Conservation (phyloP, 2,797 vertebrate genomes). For the Sebastes minor region DNA sequence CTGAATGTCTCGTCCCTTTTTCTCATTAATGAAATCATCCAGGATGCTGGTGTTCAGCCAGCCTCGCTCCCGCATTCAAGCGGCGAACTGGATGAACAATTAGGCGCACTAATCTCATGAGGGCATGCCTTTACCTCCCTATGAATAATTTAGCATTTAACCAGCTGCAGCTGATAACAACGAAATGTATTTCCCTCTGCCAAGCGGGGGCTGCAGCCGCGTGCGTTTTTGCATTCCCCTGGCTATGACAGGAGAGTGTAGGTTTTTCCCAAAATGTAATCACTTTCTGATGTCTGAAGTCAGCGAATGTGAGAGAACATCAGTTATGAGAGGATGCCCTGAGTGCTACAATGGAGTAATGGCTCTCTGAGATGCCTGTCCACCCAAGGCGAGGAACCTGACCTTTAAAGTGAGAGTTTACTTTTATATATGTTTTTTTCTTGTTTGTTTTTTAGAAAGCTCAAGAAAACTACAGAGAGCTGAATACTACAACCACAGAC, state of each 20-base stretch:
- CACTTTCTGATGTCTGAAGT: constrained; percentile 50
- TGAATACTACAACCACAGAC: constrained; percentile 3
- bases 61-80: constrained; percentile 34
- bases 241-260: constrained; percentile 16
- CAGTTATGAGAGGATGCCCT: constrained; percentile 22
- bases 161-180: constrained; percentile 67
- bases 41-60: constrained; percentile 42
- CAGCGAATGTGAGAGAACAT: constrained; percentile 32
- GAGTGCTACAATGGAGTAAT: constrained; percentile 11
- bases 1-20: constrained; percentile 39
- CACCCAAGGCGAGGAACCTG: not conserved
- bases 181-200: constrained; percentile 56
- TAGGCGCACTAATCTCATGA: constrained; percentile 70
- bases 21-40: constrained; percentile 52
- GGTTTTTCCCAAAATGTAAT: constrained; percentile 51
- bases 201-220: constrained; percentile 18
- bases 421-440: not conserved
- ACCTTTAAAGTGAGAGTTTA: constrained; percentile 43
- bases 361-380: constrained; percentile 17
- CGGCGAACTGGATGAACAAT: constrained; percentile 69
- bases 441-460: not conserved
- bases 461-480: not conserved
- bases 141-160: constrained; percentile 78
- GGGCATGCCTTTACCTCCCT: constrained; percentile 63
- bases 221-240: constrained; percentile 50